Evolutionary conservation across 2,888 invertebrate genomes (phyloP), one percentile per base, ranked within the genome.

Genomic region (Julus scanicus): DNA sequence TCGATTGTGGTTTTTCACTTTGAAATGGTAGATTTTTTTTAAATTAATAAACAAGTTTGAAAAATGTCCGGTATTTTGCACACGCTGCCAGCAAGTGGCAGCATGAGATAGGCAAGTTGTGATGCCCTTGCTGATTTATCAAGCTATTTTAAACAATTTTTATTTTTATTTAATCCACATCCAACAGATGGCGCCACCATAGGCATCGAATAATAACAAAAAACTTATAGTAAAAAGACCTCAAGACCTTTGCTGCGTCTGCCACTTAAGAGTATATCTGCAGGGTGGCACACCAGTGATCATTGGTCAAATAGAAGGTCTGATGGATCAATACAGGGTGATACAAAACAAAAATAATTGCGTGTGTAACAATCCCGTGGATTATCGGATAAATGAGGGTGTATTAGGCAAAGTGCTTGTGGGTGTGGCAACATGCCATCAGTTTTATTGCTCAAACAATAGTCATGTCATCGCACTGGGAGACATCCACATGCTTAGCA

Each of bases 321-420:
- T 20, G 20, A 5, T 63, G 63, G 15, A 57, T 13, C 53, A 17
- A 80, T 80, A 80, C 80, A 37, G 80, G 80, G 37, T 37, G 80
- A 37, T 2, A 11, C 37, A 80, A 37, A 37, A 44, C 8, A 80
- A 80, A 1, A 63, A 37, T 29, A 29, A 13, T 53, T 17, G 53
- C 53, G 53, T 13, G 53, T 44, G 5, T 44, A 8, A 44, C 8
- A 44, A 8, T 44, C 0, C 8, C 53, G 53, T 53, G 6, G 20
- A 29, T 4, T 9, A 29, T 80, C 37, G 11, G 13, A 80, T 29
- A 80, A 37, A 80, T 80, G 80, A 80, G 80, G 80, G 37, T 80
- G 37, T 80, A 80, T 80, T 80, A 80, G 20, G 80, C 80, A 80
- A 80, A 80, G 80, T 80, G 80, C 80, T 80, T 9, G 80, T 80